Evolutionary conservation across 2,113 vertebrate genomes (phyloP), one percentile per base, ranked within the genome.

Genomic region (Suncus etruscus): DNA sequence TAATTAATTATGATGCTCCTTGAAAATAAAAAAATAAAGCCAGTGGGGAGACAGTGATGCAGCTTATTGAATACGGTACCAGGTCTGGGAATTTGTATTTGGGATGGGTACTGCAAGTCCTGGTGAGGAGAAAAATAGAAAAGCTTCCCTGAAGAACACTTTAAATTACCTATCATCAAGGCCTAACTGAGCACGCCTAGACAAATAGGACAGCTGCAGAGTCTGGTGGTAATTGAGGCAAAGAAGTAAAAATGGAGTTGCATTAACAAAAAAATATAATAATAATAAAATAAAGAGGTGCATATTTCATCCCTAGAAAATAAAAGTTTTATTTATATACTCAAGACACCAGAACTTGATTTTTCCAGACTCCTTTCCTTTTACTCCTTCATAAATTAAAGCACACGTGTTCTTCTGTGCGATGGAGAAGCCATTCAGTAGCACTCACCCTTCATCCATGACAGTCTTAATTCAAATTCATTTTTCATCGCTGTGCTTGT

Each of bases 81-180:
- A 51, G 76, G 45, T 58, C 96, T 89, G 87, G 96, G 96, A 96
- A 97, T 97, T 97, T 96, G 91, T 96, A 92, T 96, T 97, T 95
- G 93, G 93, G 63, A 87, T 95, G 94, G 94, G 88, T 94, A 50
- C 91, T 90, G 24, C 73, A n/a, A 93, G 81, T 89, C 90, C 83
- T 94, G 25, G 77, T 95, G 3, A 32, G 94, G 84, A 95, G 89
- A 70, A 16, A 54, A 25, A 93, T 65, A 45, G 77, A 86, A 94
- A 95, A 94, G 27, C 86, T 94, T 97, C 95, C 91, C 91, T 89
- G 95, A 96, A 95, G 94, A 90, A 80, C 94, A 93, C 95, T 75
- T 87, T 96, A 97, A 98, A 97, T 97, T 91, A 97, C 93, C 86
- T 93, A 95, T 86, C 95, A 95, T 97, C 96, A 95, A 94, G 96